Evolutionary conservation across 2,888 invertebrate species (phyloP).

Genomic region (Temnothorax ravouxi): DNA sequence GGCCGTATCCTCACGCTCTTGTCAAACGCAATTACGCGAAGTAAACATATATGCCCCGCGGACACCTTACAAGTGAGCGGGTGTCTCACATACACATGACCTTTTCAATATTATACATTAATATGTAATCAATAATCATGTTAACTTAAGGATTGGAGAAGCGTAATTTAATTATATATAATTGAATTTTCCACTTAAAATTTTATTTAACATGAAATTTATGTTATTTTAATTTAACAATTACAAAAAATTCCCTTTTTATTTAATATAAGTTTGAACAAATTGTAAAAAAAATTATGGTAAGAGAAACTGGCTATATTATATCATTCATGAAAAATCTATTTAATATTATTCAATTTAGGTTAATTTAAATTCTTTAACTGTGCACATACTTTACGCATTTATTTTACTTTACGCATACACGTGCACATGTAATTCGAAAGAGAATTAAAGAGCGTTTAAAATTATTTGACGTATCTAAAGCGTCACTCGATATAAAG

Average conservation of each 20-base stretch:
- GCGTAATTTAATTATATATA: not conserved
- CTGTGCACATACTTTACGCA: not conserved
- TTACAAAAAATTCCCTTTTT: not conserved
- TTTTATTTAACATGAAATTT: conserved; percentile 28
- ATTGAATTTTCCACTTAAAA: conserved; percentile 6
- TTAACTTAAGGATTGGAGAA: not conserved
- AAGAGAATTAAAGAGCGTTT: not conserved
- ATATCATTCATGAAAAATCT: not conserved
- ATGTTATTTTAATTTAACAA: conserved; percentile 46
- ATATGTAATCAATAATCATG: not conserved
- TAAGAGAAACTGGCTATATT: not conserved
- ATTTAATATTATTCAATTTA: not conserved
- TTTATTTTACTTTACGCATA: not conserved
- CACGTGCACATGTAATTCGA: not conserved
- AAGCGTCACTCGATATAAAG: not conserved
- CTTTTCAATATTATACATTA: not conserved
- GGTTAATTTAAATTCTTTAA: not conserved
- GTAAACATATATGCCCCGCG: conserved; percentile 58
- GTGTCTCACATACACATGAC: not conserved
- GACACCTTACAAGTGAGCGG: not conserved
- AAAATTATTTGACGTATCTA: conserved; percentile 1
- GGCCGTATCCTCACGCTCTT: conserved; percentile 64
- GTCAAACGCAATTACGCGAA: conserved; percentile 66
- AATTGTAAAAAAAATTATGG: not conserved
- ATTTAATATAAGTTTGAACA: not conserved